Evolutionary conservation across 30 jellyfish, hydroid and myxozoan genomes (phyloP).

Genomic region (Catostylus mosaicus): DNA sequence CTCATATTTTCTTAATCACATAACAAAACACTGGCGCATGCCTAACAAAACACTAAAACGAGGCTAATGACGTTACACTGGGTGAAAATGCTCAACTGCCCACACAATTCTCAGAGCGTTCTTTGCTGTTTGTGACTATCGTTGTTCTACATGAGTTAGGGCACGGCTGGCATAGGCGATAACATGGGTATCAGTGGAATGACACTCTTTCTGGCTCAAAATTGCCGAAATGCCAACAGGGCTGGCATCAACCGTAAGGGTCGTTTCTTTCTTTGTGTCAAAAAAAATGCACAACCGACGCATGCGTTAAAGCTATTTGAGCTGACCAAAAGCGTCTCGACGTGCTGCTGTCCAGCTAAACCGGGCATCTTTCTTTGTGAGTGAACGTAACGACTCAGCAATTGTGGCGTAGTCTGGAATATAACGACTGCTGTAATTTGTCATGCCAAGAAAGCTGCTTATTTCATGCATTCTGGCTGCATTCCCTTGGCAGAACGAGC

Average conservation of each 20-base stretch:
- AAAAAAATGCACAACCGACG: conserved; percentile 19
- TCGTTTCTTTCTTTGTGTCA: conserved; percentile 11
- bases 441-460: conserved; percentile 9
- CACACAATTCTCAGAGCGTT: conserved; percentile 24
- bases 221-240: conserved; percentile 37
- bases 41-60: neutral
- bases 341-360: conserved; percentile 4
- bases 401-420: conserved; percentile 29
- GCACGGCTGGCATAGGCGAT: conserved; percentile 63
- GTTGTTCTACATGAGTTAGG: conserved; percentile 23
- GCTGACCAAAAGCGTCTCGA: neutral
- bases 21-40: no score
- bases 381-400: conserved; percentile 1
- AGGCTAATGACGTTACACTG: conserved; percentile 4
- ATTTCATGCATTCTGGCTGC: neutral
- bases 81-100: neutral
- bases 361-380: conserved; percentile 1
- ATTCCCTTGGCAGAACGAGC: neutral
- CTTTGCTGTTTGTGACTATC: conserved; percentile 33
- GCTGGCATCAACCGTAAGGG: conserved; percentile 34
- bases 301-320: conserved; percentile 5
- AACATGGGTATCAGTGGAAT: conserved; percentile 13
- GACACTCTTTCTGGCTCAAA: conserved; percentile 19
- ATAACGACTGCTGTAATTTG: neutral
- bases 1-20: no score